Conservation (phyloP, 2,797 vertebrate species). For the Balearica regulorum region DNA sequence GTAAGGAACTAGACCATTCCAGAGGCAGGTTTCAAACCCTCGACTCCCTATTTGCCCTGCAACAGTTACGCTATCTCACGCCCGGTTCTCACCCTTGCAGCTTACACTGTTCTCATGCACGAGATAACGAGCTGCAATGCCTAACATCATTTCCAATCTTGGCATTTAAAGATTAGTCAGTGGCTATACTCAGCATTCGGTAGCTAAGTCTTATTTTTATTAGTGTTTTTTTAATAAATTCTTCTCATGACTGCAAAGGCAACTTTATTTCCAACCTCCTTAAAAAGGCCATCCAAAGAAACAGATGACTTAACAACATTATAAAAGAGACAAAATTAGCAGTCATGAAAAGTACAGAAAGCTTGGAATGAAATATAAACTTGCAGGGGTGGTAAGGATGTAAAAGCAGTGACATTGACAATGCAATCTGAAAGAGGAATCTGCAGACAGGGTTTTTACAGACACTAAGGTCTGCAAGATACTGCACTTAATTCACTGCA, state of each 20-base stretch:
- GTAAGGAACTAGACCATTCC: neutral
- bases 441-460: neutral
- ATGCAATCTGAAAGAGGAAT: neutral
- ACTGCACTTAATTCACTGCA: neutral
- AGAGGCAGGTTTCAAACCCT: neutral
- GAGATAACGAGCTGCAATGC: neutral
- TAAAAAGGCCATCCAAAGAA: neutral
- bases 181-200: neutral
- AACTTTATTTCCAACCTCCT: neutral
- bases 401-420: neutral
- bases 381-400: neutral
- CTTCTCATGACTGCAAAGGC: neutral
- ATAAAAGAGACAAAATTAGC: neutral
- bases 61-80: neutral
- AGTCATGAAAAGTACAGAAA: neutral
- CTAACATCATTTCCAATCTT: neutral
- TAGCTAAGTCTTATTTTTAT: neutral
- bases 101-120: neutral
- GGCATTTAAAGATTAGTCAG: neutral
- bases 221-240: neutral
- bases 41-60: rapidly evolving
- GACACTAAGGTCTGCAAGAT: neutral
- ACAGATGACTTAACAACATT: neutral
- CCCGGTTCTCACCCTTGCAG: neutral
- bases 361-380: neutral